A percentile compares a stretch with the other conserved stretches of the same genome.
Evolutionary conservation across 2,797 vertebrate species (phyloP).

Genomic region (Phalanger gymnotis): DNA sequence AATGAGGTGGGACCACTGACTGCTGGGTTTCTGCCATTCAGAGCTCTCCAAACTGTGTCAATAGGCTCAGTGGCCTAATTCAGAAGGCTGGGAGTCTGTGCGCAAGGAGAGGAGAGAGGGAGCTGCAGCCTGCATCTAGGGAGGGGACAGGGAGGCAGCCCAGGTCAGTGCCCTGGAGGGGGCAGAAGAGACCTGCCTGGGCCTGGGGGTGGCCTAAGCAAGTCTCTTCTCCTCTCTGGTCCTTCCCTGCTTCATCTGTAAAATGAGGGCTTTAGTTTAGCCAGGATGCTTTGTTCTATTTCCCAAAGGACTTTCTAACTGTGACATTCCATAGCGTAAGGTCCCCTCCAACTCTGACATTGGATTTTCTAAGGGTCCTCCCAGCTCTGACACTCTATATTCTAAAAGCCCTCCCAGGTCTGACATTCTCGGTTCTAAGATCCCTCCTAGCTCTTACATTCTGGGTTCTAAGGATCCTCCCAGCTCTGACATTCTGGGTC

Average conservation of each 20-base stretch:
- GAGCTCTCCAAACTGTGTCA: background rate
- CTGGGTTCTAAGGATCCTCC: too few species aligned
- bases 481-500: too few species aligned
- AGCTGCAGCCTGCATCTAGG: background rate
- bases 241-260: background rate
- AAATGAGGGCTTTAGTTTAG: background rate
- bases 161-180: too few species aligned
- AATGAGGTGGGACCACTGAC: background rate
- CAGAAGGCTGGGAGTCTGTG: background rate
- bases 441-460: too few species aligned
- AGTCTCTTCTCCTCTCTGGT: background rate
- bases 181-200: background rate
- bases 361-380: too few species aligned
- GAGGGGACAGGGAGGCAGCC: background rate
- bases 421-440: background rate
- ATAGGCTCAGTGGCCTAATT: background rate
- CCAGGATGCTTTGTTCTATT: background rate
- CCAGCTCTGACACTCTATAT: too few species aligned
- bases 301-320: background rate
- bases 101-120: fast-evolving
- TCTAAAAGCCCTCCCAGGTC: background rate
- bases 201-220: background rate
- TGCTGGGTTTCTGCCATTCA: background rate
- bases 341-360: background rate
- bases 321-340: background rate